phyloP scores from a whole-genome alignment of 1,140 invertebrate species.

The Brachionus paranguensis region DNA sequence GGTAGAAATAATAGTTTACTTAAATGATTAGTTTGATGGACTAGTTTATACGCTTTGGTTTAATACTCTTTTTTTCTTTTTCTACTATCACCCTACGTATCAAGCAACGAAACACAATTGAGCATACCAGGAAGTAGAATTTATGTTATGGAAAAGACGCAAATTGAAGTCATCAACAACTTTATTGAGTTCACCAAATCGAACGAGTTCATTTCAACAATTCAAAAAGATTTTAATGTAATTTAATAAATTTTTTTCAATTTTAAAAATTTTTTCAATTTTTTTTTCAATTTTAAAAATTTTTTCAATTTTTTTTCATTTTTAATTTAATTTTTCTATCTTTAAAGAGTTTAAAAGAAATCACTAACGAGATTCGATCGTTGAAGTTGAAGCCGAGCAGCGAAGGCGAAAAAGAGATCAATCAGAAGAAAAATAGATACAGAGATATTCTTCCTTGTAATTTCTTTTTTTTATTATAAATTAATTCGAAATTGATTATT shows the following conservation, averaged over 20 bases:
- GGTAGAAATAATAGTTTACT: not conserved
- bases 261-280: not conserved
- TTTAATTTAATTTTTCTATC: not conserved
- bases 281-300: not conserved
- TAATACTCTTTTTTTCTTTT: not conserved
- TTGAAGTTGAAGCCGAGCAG: not conserved
- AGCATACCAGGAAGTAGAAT: not conserved
- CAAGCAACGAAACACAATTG: not conserved
- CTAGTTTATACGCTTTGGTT: conserved; percentile 30
- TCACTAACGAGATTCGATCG: not conserved
- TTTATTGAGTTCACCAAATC: conserved; percentile 20
- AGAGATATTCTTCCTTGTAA: conserved; percentile 34
- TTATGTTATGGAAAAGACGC: conserved; percentile 20
- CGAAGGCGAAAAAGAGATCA: conserved; percentile 21
- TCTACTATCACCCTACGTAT: not conserved
- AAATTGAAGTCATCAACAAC: conserved; percentile 30
- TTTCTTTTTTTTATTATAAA: not conserved
- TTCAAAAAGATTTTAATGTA: conserved; percentile 36
- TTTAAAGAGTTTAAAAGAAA: conserved; percentile 16
- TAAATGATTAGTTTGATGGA: conserved; percentile 36
- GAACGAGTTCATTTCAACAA: not conserved
- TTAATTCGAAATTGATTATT: not conserved
- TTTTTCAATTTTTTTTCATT: not conserved
- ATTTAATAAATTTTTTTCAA: not conserved
- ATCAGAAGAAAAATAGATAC: conserved; percentile 28